phyloP scores from a whole-genome alignment of 2,888 invertebrate species.

The Matsumyia berberina region DNA sequence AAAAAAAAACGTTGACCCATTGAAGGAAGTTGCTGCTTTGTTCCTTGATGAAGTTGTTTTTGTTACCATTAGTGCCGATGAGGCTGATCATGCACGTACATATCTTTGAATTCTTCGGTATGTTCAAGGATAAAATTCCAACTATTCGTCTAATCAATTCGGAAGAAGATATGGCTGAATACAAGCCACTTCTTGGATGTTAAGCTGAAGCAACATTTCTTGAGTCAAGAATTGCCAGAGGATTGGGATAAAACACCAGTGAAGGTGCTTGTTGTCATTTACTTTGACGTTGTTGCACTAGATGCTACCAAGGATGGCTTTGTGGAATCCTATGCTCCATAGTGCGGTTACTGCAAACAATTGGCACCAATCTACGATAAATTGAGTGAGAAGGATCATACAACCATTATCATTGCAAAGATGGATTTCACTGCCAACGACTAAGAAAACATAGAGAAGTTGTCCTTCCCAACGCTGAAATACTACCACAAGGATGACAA shows the following conservation, averaged over 20 bases:
- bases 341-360: constrained; percentile 99
- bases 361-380: constrained; percentile 98
- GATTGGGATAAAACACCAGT: constrained; percentile 99
- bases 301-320: constrained; percentile 95
- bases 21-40: constrained; percentile 93
- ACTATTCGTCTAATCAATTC: constrained; percentile 96
- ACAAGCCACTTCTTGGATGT: constrained; percentile 97
- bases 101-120: constrained; percentile 99
- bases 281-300: constrained; percentile 96
- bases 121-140: constrained; percentile 96
- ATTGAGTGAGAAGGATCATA: constrained; percentile 94
- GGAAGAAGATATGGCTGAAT: constrained; percentile 99
- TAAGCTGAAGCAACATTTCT: constrained; percentile 96
- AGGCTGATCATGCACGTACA: constrained; percentile 97
- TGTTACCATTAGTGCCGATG: constrained; percentile 97
- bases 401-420: constrained; percentile 96
- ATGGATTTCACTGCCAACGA: constrained; percentile 99
- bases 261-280: constrained; percentile 95
- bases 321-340: constrained; percentile 99
- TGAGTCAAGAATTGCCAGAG: constrained; percentile 96
- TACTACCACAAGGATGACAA: constrained; percentile 97
- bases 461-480: constrained; percentile 97
- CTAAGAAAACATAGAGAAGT: constrained; percentile 96
- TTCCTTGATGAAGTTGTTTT: constrained; percentile 97
- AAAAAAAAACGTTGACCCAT: constrained; percentile 90